Percentiles rank a stretch among this genome's conserved stretches.
Evolutionary conservation across 2,113 vertebrate species (phyloP).

Genomic region (Megalops atlanticus): DNA sequence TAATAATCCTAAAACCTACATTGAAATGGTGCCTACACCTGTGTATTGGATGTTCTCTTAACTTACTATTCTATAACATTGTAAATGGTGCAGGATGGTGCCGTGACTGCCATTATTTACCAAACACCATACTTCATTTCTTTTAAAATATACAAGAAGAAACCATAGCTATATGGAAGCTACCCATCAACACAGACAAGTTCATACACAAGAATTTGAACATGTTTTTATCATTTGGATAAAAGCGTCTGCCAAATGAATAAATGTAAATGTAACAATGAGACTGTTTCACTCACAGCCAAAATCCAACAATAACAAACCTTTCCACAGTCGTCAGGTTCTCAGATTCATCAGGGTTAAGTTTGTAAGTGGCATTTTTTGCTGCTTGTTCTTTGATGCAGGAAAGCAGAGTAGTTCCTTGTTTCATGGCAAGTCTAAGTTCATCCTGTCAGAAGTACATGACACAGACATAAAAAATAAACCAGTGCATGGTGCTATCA

Average conservation of each 20-base stretch:
- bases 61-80: too few relatives aligned
- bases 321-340: constrained; percentile 88
- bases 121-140: too few relatives aligned
- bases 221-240: too few relatives aligned
- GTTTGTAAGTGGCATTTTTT: constrained; percentile 72
- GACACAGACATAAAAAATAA: not conserved
- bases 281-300: not conserved
- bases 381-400: constrained; percentile 85
- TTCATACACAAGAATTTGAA: not conserved
- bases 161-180: too few relatives aligned
- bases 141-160: too few relatives aligned
- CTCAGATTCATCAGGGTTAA: constrained; percentile 84
- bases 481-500: not conserved
- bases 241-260: too few relatives aligned
- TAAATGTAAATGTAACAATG: too few relatives aligned
- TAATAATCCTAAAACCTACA: too few relatives aligned
- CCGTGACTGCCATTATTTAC: not conserved
- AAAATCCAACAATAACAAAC: constrained; percentile 56
- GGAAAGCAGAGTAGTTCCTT: constrained; percentile 82
- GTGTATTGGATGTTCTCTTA: too few relatives aligned
- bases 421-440: constrained; percentile 83
- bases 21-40: too few relatives aligned
- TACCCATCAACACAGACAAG: not conserved
- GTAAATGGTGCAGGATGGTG: too few relatives aligned
- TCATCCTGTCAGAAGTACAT: constrained; percentile 73